Conservation (phyloP, 1,140 invertebrate species). For the Maconellicoccus hirsutus region DNA sequence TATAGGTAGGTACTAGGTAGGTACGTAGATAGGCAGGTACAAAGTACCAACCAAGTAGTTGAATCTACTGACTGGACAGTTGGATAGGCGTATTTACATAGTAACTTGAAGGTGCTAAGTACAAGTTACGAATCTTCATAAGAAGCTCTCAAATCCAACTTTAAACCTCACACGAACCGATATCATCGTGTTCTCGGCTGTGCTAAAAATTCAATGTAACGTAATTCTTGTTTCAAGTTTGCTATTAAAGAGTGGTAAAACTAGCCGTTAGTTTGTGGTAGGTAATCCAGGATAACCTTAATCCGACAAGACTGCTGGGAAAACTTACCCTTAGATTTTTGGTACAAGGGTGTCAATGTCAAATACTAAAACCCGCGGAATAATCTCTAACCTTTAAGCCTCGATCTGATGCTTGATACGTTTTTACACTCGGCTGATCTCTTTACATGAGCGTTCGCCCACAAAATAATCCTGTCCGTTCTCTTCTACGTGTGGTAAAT, state of each 20-base stretch:
- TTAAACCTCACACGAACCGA: too few relatives aligned
- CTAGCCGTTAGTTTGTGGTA: conserved; percentile 19
- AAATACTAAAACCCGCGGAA: conserved; percentile 20
- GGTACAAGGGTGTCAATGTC: conserved; percentile 20
- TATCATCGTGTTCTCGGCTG: not conserved
- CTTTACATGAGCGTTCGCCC: conserved; percentile 17
- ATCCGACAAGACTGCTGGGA: conserved; percentile 19
- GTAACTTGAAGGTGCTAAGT: too few relatives aligned
- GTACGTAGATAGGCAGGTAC: too few relatives aligned
- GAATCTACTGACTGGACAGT: too few relatives aligned
- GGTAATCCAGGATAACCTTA: conserved; percentile 19
- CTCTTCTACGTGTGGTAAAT: not conserved
- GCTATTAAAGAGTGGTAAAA: conserved; percentile 17
- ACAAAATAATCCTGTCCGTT: conserved; percentile 17
- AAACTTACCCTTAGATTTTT: conserved; percentile 15
- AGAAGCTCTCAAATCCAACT: too few relatives aligned
- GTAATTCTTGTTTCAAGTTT: conserved; percentile 14
- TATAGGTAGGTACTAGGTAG: too few relatives aligned
- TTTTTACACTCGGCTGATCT: conserved; percentile 22
- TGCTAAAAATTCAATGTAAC: not conserved
- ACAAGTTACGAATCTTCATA: too few relatives aligned
- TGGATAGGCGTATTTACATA: too few relatives aligned
- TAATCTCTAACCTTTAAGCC: conserved; percentile 21
- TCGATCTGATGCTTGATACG: conserved; percentile 18
- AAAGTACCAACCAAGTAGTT: too few relatives aligned